These are phyloP conservation scores for Melanocharis versteri DNA, from an alignment of 2,113 vertebrate species.

Conservation along the genomic window DNA sequence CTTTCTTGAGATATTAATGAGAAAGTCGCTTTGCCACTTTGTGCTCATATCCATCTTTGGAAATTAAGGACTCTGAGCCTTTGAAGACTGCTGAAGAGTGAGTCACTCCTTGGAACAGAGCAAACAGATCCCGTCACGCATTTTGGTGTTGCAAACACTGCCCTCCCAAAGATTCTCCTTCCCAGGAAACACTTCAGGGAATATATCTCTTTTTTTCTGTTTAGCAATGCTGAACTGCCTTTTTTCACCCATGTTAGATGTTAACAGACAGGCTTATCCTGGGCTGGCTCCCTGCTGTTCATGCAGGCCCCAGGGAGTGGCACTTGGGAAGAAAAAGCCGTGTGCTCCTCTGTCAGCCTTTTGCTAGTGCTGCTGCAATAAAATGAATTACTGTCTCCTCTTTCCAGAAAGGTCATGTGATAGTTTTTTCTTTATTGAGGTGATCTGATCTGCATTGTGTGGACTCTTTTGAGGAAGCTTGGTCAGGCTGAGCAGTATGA, in stretches of 20 bases:
- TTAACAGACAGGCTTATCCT: background rate
- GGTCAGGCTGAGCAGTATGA: background rate
- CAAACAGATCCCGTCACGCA: background rate
- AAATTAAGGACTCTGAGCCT: background rate
- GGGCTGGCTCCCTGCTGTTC: background rate
- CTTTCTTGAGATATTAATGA: background rate
- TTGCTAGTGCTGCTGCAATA: background rate
- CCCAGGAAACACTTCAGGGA: background rate
- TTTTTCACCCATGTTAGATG: background rate
- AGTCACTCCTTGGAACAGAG: background rate
- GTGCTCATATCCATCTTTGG: background rate
- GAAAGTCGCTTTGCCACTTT: background rate
- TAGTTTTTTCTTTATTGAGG: background rate
- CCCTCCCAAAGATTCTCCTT: background rate
- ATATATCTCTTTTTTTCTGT: rapidly evolving
- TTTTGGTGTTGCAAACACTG: background rate
- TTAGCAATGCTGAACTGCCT: background rate
- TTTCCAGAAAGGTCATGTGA: background rate
- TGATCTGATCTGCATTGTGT: background rate
- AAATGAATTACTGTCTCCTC: background rate
- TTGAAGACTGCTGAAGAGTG: background rate
- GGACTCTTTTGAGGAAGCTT: background rate
- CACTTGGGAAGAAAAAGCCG: background rate
- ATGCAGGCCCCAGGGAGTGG: background rate
- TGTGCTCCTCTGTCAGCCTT: background rate